Evolutionary conservation across 2,888 invertebrate species (phyloP).

Genomic region (Phytoseiulus persimilis): DNA sequence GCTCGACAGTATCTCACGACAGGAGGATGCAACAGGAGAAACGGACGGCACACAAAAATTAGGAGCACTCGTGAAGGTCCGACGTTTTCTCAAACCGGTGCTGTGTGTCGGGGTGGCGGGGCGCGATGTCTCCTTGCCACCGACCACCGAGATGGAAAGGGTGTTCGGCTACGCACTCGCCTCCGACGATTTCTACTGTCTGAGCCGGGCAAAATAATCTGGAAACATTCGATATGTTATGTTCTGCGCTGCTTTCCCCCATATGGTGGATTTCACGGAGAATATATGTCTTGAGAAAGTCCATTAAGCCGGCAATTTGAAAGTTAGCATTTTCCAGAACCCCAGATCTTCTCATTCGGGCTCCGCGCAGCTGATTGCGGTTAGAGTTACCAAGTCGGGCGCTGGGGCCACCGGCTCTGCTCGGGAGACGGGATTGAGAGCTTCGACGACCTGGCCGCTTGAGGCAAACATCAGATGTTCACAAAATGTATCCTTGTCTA

Average conservation of each 20-base stretch:
- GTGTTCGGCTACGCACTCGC: neutral
- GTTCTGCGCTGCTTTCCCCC: no score
- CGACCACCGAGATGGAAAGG: neutral
- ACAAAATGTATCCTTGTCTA: neutral
- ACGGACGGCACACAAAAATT: neutral
- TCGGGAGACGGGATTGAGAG: no score
- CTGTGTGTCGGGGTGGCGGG: neutral
- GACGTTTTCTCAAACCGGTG: neutral
- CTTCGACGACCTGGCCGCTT: neutral
- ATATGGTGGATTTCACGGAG: no score
- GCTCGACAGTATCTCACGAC: neutral
- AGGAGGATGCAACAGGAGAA: neutral
- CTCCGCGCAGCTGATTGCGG: no score
- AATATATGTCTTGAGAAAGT: no score
- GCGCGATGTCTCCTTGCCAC: neutral
- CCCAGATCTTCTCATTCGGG: no score
- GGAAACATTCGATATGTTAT: neutral
- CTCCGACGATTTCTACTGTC: neutral
- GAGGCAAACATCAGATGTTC: neutral
- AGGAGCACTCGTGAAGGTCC: neutral
- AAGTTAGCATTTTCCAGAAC: no score
- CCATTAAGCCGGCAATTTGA: no score
- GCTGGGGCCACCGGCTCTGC: no score
- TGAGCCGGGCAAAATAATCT: neutral
- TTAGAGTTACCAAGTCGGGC: no score